These are phyloP conservation scores for Deroptyus accipitrinus DNA, from an alignment of 2,113 vertebrate species.

Conservation along the genomic window DNA sequence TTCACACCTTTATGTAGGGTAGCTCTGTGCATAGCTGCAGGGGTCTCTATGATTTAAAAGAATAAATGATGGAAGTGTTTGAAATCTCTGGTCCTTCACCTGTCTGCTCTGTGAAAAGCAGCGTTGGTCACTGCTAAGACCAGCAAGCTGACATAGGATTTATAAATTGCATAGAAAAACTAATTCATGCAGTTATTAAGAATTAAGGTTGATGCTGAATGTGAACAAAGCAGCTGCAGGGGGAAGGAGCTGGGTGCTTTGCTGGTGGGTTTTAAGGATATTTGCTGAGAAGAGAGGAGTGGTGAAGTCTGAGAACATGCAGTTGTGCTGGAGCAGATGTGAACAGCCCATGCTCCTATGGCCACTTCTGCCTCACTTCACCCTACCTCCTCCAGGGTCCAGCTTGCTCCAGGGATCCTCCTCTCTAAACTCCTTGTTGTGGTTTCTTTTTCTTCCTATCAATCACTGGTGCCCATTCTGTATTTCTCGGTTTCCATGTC, in stretches of 20 bases:
- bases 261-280: not conserved
- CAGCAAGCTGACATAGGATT: not conserved
- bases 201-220: not conserved
- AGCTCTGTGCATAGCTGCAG: constrained; percentile 38
- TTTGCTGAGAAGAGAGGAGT: not conserved
- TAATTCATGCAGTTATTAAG: not conserved
- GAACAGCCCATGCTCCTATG: not conserved
- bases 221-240: not conserved
- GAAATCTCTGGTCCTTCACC: constrained; percentile 25
- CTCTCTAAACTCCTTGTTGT: not conserved
- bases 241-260: not conserved
- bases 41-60: constrained; percentile 4
- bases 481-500: not conserved
- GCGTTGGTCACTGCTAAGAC: not conserved
- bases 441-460: not conserved
- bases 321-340: not conserved
- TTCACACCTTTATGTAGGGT: constrained; percentile 65
- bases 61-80: constrained; percentile 9
- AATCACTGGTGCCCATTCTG: accelerated
- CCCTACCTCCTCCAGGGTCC: not conserved
- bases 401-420: not conserved
- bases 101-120: not conserved
- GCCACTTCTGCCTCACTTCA: not conserved
- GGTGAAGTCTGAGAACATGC: not conserved
- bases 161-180: not conserved